Conservation (phyloP, 2,113 vertebrate genomes). For the Ursus arctos region DNA sequence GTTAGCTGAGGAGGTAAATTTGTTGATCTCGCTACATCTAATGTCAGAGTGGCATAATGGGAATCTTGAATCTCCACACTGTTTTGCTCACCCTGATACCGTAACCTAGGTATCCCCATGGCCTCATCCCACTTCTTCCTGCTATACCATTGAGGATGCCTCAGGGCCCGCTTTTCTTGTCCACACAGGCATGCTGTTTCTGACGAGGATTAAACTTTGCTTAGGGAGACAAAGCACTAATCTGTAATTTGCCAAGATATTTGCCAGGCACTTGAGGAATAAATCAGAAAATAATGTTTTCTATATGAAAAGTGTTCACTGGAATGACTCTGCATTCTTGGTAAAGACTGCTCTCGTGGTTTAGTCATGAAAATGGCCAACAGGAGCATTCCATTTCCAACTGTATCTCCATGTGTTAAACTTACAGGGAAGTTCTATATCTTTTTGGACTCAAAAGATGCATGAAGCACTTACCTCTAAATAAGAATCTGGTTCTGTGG, state of each 20-base stretch:
- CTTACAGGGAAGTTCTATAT: background rate
- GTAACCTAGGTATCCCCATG: rapidly evolving
- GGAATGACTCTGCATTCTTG: background rate
- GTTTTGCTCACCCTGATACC: background rate
- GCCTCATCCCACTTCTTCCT: background rate
- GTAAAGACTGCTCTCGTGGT: background rate
- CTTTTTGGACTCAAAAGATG: background rate
- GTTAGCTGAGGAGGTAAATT: background rate
- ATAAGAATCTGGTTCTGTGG: background rate
- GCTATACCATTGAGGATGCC: background rate
- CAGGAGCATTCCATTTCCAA: background rate
- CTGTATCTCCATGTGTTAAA: background rate
- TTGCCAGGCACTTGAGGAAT: background rate
- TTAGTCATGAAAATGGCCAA: background rate
- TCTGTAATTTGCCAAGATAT: background rate
- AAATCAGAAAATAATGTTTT: background rate
- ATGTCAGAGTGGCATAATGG: background rate
- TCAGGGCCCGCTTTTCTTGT: background rate
- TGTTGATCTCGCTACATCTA: background rate
- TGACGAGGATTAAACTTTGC: background rate
- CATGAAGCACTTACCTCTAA: background rate
- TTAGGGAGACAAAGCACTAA: background rate
- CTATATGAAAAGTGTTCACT: background rate
- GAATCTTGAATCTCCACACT: background rate
- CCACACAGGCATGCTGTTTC: background rate